phyloP scores from a whole-genome alignment of 2,797 vertebrate genomes.

The Phataginus tricuspis region DNA sequence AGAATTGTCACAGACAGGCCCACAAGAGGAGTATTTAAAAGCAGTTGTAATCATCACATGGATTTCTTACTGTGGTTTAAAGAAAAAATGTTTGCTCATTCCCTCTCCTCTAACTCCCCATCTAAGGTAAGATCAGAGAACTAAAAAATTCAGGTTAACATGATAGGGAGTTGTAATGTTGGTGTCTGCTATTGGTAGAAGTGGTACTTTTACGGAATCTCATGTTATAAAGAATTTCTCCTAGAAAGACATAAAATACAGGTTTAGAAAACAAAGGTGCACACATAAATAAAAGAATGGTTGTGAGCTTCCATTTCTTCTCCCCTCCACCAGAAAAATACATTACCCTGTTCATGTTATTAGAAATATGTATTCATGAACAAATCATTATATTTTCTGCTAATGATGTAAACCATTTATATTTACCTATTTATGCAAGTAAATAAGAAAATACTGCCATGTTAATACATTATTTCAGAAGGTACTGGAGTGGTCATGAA shows the following conservation, averaged over 20 bases:
- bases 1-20: slow-evolving; percentile 83
- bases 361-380: not conserved
- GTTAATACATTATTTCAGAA: not conserved
- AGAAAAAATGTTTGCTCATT: slow-evolving; percentile 19
- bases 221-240: slow-evolving; percentile 9
- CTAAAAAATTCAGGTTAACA: not conserved
- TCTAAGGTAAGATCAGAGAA: slow-evolving; percentile 56
- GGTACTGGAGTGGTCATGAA: slow-evolving; percentile 20
- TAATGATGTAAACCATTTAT: not conserved
- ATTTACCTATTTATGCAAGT: not conserved
- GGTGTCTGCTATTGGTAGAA: not conserved
- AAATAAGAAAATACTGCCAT: not conserved
- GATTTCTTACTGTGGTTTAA: slow-evolving; percentile 71
- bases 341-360: not conserved
- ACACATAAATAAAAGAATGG: not conserved
- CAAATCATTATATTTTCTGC: slow-evolving; percentile 45
- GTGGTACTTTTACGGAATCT: slow-evolving; percentile 50
- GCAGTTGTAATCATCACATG: not conserved
- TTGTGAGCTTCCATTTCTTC: slow-evolving; percentile 20
- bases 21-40: slow-evolving; percentile 73
- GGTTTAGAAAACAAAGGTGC: not conserved
- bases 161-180: not conserved
- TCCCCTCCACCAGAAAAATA: not conserved
- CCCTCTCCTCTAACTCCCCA: not conserved
- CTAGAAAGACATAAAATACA: slow-evolving; percentile 26